Evolutionary conservation across 2,797 vertebrate genomes (phyloP).

Genomic region (Champsocephalus esox): DNA sequence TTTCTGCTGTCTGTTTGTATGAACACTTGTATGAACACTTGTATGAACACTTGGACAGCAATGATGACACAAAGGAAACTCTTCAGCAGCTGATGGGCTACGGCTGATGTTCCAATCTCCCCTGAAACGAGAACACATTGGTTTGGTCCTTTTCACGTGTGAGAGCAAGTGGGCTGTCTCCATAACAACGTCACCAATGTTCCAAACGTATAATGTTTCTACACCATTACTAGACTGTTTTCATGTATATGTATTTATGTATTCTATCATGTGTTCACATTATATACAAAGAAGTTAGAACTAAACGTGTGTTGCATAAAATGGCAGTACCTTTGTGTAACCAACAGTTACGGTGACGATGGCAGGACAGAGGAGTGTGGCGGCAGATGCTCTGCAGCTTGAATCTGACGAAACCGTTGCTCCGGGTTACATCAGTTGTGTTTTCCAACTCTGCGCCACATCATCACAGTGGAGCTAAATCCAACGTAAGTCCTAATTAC

Average conservation of each 20-base stretch:
- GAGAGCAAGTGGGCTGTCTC: neutral
- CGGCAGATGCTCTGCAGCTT: constrained; percentile 4
- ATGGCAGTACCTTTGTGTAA: too few relatives aligned
- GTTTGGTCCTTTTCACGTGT: neutral
- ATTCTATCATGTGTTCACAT: too few relatives aligned
- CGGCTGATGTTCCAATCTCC: constrained; percentile 22
- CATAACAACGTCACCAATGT: too few relatives aligned
- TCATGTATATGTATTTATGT: too few relatives aligned
- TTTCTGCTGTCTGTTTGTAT: constrained; percentile 25
- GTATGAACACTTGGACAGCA: neutral
- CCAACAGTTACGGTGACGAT: too few relatives aligned
- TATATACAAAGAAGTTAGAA: too few relatives aligned
- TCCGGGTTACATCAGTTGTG: constrained; percentile 68
- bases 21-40: neutral
- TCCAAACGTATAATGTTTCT: too few relatives aligned
- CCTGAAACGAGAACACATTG: neutral
- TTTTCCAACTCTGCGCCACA: constrained; percentile 50
- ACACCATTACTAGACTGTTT: too few relatives aligned
- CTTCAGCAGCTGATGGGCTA: constrained; percentile 13
- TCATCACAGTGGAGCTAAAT: constrained; percentile 68
- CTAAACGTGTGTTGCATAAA: too few relatives aligned
- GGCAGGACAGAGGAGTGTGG: too few relatives aligned
- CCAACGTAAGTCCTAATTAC: constrained; percentile 70
- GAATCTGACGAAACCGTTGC: constrained; percentile 67
- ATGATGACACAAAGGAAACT: constrained; percentile 25